phyloP scores from a whole-genome alignment of 2,113 vertebrate genomes.

The Muscicapa adusta region DNA sequence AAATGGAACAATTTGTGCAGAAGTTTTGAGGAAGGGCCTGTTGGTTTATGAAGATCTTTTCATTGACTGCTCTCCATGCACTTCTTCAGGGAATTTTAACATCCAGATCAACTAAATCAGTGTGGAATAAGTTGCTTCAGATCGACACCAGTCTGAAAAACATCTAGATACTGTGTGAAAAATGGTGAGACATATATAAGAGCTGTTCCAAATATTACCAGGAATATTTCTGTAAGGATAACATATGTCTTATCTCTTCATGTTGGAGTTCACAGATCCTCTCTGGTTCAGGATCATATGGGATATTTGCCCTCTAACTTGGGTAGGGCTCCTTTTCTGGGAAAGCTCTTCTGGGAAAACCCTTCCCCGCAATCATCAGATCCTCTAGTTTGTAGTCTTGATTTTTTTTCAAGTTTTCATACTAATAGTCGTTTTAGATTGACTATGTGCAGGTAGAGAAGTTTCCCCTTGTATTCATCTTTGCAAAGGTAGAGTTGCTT shows the following conservation, averaged over 20 bases:
- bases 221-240: background rate
- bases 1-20: background rate
- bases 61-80: background rate
- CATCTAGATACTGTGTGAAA: background rate
- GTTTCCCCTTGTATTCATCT: background rate
- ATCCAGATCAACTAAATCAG: background rate
- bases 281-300: background rate
- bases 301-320: background rate
- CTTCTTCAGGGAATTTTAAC: background rate
- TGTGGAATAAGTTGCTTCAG: background rate
- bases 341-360: rapidly evolving
- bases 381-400: background rate
- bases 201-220: background rate
- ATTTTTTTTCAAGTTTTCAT: background rate
- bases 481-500: background rate
- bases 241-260: background rate
- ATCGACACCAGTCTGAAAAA: background rate
- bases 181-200: background rate
- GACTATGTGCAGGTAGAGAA: background rate
- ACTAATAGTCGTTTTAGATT: background rate
- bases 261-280: background rate
- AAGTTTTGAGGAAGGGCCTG: background rate
- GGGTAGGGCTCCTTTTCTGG: background rate
- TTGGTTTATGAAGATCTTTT: background rate
- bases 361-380: rapidly evolving